Base-by-base conservation (phyloP, 1,140 invertebrate species). In the Caenorhabditis latens region DNA sequence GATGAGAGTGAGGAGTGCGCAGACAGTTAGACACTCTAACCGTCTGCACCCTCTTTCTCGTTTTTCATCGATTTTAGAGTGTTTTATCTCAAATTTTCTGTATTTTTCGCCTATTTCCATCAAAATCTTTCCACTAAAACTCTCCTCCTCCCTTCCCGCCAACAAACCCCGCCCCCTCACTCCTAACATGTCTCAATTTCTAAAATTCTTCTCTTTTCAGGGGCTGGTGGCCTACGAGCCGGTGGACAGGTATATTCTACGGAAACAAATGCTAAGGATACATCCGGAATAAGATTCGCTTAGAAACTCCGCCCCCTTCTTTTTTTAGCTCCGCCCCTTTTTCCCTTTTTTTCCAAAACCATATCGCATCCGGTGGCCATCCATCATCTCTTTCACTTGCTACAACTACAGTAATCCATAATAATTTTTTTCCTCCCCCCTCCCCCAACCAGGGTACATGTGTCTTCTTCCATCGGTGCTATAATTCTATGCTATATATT, bases 261-360 rank as follows among this genome's bases (percentile, higher is more conserved):
- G 71, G 88, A 84, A 87, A 48, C 82, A 84, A 57, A 87, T 84
- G 85, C 89, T 82, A 88, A 88, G 88, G 85, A 87, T 88, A 53
- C 88, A 86, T 48, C 88, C 88, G 82, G 82, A 71, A 61, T 88
- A 86, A 88, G 83, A 50, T 67, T 87, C 61, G 79, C 79, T 19
- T 84, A 61, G 32, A 21, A 40, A 42, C 4, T 71, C 67, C 55
- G 16, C 83, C 55, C 9, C 8, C n/a, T n/a, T n/a, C n/a, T n/a
- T n/a, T n/a, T n/a, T n/a, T n/a, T n/a, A n/a, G n/a, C n/a, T n/a
- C n/a, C n/a, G n/a, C n/a, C n/a, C n/a, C 19, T 75, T 61, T 53
- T 53, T 50, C 24, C 40, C 53, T 46, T 24, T 71, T 32, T 32
- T 32, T 32, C 11, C 9, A 53, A 11, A 79, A 79, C 71, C 71